Conservation (phyloP, 2,797 vertebrate genomes). For the Antennarius maculatus region DNA sequence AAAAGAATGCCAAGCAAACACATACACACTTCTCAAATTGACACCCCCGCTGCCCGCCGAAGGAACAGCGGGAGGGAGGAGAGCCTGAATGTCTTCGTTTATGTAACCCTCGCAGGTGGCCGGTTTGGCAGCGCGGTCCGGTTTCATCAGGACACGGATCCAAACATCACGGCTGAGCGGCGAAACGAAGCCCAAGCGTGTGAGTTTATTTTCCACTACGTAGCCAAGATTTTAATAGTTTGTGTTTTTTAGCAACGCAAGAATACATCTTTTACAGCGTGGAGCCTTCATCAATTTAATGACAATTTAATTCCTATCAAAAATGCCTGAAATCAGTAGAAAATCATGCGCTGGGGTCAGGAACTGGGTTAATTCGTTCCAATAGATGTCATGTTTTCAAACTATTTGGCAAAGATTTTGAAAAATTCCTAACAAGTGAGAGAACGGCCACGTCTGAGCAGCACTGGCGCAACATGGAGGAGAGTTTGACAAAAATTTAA, state of each 20-base stretch:
- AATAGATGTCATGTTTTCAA: constrained; percentile 28
- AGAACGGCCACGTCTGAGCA: constrained; percentile 9
- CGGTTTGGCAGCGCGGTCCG: constrained; percentile 2
- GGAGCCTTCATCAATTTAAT: not conserved
- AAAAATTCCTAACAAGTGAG: constrained; percentile 59
- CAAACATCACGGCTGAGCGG: constrained; percentile 21
- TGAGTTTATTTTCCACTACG: constrained; percentile 7
- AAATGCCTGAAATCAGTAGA: too few species aligned
- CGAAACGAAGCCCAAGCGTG: constrained; percentile 16
- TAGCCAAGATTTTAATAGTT: not conserved
- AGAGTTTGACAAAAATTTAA: constrained; percentile 36
- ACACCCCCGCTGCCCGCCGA: constrained; percentile 40
- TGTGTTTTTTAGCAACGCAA: not conserved
- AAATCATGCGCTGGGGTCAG: too few species aligned
- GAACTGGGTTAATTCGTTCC: constrained; percentile 33
- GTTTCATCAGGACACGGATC: constrained; percentile 27
- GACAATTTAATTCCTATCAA: constrained; percentile 31
- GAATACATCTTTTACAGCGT: not conserved
- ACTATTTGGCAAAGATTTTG: constrained; percentile 62
- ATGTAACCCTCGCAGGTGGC: constrained; percentile 16
- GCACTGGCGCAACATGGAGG: constrained; percentile 15
- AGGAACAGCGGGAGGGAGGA: constrained; percentile 2
- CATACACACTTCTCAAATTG: constrained; percentile 34
- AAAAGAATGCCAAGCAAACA: constrained; percentile 58
- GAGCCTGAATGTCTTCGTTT: constrained; percentile 23